Conservation (phyloP, 2,113 vertebrate species). For the Struthio camelus region DNA sequence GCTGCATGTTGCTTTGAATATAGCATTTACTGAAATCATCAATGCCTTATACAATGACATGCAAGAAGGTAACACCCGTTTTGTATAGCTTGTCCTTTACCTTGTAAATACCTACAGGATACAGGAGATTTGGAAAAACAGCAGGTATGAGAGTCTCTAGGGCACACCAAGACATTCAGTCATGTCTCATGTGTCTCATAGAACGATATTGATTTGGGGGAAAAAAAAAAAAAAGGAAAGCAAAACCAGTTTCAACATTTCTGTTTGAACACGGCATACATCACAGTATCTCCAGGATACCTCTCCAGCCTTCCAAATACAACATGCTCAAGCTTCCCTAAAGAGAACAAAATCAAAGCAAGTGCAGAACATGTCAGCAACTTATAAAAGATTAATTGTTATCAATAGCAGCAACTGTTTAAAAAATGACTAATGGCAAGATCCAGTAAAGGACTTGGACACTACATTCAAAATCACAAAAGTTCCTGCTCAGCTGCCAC, state of each 20-base stretch:
- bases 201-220: not conserved
- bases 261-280: not conserved
- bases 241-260: not conserved
- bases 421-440: not conserved
- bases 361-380: not conserved
- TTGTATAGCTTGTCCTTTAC: constrained; percentile 9
- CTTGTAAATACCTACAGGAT: constrained; percentile 11
- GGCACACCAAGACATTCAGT: not conserved
- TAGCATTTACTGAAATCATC: constrained; percentile 52
- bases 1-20: constrained; percentile 24
- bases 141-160: not conserved
- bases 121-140: constrained; percentile 30
- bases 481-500: not conserved
- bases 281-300: not conserved
- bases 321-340: not conserved
- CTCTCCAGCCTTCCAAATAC: not conserved
- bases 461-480: not conserved
- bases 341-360: not conserved
- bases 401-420: not conserved
- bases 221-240: not conserved
- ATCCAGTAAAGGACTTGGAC: not conserved
- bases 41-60: not conserved
- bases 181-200: constrained; percentile 12
- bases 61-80: constrained; percentile 17
- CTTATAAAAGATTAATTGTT: not conserved